A percentile compares a stretch with the other conserved stretches of the same genome.
phyloP scores from a whole-genome alignment of 2,113 vertebrate genomes.

The Phainopepla nitens region DNA sequence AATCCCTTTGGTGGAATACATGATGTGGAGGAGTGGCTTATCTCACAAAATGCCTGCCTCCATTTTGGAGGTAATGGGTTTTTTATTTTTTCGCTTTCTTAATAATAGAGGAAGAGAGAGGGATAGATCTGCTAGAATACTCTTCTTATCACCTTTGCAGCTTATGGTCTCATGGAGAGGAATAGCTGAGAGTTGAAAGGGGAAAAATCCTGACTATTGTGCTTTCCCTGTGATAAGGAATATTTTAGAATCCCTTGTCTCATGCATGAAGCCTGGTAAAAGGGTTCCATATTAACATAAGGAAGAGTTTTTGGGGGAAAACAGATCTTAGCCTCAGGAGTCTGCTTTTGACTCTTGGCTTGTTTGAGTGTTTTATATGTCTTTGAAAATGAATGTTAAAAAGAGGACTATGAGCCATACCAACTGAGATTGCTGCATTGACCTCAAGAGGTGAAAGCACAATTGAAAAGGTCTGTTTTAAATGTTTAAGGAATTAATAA shows the following conservation, averaged over 20 bases:
- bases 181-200: slow-evolving; percentile 34
- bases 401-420: neutral
- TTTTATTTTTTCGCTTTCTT: neutral
- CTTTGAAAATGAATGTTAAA: slow-evolving; percentile 32
- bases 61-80: slow-evolving; percentile 17
- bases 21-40: neutral
- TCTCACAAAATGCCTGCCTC: slow-evolving; percentile 28
- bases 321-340: slow-evolving; percentile 20
- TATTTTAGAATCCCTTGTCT: slow-evolving; percentile 49
- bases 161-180: neutral
- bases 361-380: neutral
- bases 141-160: slow-evolving; percentile 6
- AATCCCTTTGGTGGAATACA: neutral
- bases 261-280: neutral
- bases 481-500: slow-evolving; percentile 59
- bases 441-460: slow-evolving; percentile 33
- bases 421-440: neutral
- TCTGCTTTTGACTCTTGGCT: slow-evolving; percentile 29
- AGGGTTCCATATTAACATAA: slow-evolving; percentile 29
- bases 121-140: slow-evolving; percentile 20
- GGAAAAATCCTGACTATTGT: slow-evolving; percentile 48
- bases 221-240: slow-evolving; percentile 39
- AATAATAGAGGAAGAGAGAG: slow-evolving; percentile 34
- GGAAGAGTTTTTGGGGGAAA: slow-evolving; percentile 14
- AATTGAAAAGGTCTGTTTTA: slow-evolving; percentile 44